A percentile compares a stretch with the other conserved stretches of the same genome.
phyloP scores from a whole-genome alignment of 2,113 vertebrate genomes.

The Sclerurus mexicanus region DNA sequence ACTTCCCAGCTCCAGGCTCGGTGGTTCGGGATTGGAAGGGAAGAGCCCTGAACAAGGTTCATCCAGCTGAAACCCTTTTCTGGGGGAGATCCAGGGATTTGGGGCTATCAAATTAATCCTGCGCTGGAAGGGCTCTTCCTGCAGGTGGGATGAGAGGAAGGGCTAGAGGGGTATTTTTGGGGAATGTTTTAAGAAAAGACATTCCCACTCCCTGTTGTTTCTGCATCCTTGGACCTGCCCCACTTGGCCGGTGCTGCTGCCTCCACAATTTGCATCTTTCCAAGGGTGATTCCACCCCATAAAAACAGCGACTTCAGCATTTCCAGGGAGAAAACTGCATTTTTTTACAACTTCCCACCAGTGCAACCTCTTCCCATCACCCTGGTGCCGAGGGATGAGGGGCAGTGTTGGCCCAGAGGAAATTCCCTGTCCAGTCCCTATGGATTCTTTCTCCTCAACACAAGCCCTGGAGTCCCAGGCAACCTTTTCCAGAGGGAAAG shows the following conservation, averaged over 20 bases:
- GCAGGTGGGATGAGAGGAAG: background rate
- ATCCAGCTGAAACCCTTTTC: background rate
- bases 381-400: background rate
- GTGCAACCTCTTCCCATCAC: background rate
- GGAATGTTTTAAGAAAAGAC: background rate
- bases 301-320: background rate
- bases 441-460: background rate
- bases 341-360: background rate
- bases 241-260: background rate
- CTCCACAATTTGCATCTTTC: background rate
- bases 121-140: background rate
- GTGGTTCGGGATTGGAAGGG: background rate
- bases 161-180: background rate
- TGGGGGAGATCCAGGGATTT: background rate
- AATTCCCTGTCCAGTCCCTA: background rate
- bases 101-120: background rate
- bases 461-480: background rate
- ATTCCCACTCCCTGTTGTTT: background rate
- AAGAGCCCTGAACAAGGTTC: rapidly evolving
- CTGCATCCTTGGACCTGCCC: background rate
- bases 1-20: background rate
- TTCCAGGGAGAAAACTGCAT: background rate
- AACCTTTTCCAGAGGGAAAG: background rate
- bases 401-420: background rate
- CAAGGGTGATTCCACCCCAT: slow-evolving; percentile 28